Conservation (phyloP, 2,113 vertebrate genomes). For the Syrrhaptes paradoxus region DNA sequence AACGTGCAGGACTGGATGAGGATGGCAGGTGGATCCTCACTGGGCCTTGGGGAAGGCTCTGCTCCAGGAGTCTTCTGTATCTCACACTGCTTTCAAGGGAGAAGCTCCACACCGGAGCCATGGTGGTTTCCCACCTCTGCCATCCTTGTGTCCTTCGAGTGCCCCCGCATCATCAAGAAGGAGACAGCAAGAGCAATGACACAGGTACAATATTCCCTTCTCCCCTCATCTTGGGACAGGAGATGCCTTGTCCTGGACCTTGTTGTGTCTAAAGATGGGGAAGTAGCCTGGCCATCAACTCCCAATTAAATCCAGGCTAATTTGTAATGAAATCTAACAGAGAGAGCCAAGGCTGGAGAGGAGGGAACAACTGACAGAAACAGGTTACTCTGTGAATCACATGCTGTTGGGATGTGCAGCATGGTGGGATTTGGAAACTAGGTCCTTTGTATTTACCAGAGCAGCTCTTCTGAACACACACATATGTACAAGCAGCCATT, state of each 20-base stretch:
- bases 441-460: slow-evolving; percentile 22
- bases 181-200: neutral
- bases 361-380: slow-evolving; percentile 28
- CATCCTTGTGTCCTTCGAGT: neutral
- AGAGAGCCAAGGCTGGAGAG: neutral
- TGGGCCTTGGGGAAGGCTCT: neutral
- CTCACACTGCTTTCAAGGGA: neutral
- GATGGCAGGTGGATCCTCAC: neutral
- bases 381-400: slow-evolving; percentile 3
- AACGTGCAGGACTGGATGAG: neutral
- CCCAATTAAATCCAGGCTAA: neutral
- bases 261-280: neutral
- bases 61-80: rapidly evolving
- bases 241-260: neutral
- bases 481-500: slow-evolving; percentile 53
- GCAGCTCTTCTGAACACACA: neutral
- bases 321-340: neutral
- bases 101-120: rapidly evolving
- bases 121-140: neutral
- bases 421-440: neutral
- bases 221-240: neutral
- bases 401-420: neutral
- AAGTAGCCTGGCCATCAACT: neutral
- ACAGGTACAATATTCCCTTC: neutral
- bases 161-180: neutral